A percentile compares a stretch with the other conserved stretches of the same genome.
phyloP scores from a whole-genome alignment of 1,140 invertebrate species.

The Pseudobourletiella spinata region DNA sequence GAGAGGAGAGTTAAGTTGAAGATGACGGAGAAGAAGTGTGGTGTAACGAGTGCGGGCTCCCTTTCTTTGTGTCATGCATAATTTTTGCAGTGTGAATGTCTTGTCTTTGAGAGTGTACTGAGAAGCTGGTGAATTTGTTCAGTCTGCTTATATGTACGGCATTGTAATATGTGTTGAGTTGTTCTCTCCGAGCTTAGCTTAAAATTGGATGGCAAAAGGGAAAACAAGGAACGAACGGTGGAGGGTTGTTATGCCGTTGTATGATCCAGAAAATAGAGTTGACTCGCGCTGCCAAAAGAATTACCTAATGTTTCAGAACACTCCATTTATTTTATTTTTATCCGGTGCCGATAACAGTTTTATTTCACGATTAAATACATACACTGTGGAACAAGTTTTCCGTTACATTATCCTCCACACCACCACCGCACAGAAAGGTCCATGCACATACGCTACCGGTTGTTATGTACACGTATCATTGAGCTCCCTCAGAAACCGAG shows the following conservation, averaged over 20 bases:
- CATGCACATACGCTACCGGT: no score
- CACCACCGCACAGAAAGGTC: no score
- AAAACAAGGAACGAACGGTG: background rate
- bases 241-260: slow-evolving; percentile 7
- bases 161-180: no score
- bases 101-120: background rate
- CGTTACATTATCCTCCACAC: background rate
- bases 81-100: background rate
- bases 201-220: background rate
- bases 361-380: slow-evolving; percentile 24
- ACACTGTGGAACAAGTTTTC: background rate
- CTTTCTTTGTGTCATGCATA: no score
- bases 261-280: slow-evolving; percentile 32
- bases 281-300: slow-evolving; percentile 25
- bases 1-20: no score
- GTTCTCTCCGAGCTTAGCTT: background rate
- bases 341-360: slow-evolving; percentile 29
- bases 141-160: no score
- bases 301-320: slow-evolving; percentile 28
- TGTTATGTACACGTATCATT: no score
- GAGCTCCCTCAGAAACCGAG: no score
- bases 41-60: no score
- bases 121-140: no score
- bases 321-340: slow-evolving; percentile 33
- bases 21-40: no score